Conservation (phyloP, 2,888 invertebrate species). For the Tinea semifulvella region DNA sequence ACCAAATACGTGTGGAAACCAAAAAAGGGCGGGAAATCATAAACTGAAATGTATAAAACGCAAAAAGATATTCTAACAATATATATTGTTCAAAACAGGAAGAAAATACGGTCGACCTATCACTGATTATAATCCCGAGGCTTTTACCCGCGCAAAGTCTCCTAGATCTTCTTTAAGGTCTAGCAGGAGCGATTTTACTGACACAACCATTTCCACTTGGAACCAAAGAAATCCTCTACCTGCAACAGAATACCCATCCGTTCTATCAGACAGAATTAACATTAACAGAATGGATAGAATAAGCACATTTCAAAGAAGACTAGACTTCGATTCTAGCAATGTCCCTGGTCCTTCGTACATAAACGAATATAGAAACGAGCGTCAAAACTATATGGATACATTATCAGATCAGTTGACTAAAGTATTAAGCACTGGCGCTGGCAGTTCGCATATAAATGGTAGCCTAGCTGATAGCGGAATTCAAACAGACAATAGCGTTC, state of each 20-base stretch:
- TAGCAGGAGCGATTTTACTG: slow-evolving; percentile 60
- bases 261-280: slow-evolving; percentile 50
- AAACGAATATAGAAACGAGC: slow-evolving; percentile 38
- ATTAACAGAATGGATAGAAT: slow-evolving; percentile 42
- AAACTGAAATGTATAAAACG: slow-evolving; percentile 56
- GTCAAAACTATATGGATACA: slow-evolving; percentile 46
- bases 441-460: slow-evolving; percentile 56
- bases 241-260: slow-evolving; percentile 48
- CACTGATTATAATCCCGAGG: slow-evolving; percentile 56
- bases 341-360: slow-evolving; percentile 47
- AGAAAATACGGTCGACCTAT: slow-evolving; percentile 51
- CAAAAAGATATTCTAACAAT: slow-evolving; percentile 21
- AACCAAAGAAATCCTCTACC: slow-evolving; percentile 45
- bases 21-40: slow-evolving; percentile 23
- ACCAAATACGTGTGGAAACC: background rate
- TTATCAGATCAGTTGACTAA: slow-evolving; percentile 54
- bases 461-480: slow-evolving; percentile 58
- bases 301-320: slow-evolving; percentile 40
- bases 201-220: slow-evolving; percentile 60
- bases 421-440: slow-evolving; percentile 51
- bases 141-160: slow-evolving; percentile 37
- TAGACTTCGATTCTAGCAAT: slow-evolving; percentile 52
- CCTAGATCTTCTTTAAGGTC: slow-evolving; percentile 56
- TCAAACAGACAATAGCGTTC: slow-evolving; percentile 51
- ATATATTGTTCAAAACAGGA: slow-evolving; percentile 32